A percentile compares a stretch with the other conserved stretches of the same genome.
Conservation (phyloP, 1,140 invertebrate species). For the Phenacoccus solenopsis region DNA sequence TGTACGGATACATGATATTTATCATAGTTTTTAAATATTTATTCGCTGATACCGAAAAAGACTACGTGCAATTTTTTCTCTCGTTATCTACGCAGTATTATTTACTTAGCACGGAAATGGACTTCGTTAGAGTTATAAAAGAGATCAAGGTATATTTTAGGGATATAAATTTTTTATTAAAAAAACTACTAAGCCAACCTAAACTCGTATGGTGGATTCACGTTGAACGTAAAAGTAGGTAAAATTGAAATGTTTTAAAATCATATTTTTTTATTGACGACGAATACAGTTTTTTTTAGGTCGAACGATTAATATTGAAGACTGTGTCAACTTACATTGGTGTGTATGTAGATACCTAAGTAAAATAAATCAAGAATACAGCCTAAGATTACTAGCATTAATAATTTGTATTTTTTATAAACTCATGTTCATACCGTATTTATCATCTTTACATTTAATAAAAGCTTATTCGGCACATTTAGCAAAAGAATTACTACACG, state of each 20-base stretch:
- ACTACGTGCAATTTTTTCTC: neutral
- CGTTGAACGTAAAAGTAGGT: neutral
- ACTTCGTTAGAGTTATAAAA: neutral
- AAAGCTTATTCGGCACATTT: neutral
- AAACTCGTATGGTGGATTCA: neutral
- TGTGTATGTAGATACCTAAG: neutral
- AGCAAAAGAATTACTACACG: neutral
- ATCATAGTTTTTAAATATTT: neutral
- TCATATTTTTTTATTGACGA: too few species aligned
- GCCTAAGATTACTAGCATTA: neutral
- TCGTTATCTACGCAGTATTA: neutral
- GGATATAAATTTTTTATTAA: neutral
- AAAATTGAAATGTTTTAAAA: too few species aligned
- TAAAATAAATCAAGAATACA: neutral
- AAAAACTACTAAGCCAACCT: neutral
- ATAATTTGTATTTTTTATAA: slow-evolving; percentile 5
- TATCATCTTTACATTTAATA: neutral
- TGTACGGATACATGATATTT: neutral
- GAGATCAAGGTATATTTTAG: neutral
- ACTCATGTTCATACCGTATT: neutral
- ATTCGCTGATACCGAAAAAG: neutral
- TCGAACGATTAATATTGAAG: neutral
- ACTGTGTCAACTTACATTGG: neutral
- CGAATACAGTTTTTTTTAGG: neutral
- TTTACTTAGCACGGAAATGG: neutral